Base-by-base conservation (phyloP, 1,140 invertebrate genomes). In the Drosophila pseudoobscura region DNA sequence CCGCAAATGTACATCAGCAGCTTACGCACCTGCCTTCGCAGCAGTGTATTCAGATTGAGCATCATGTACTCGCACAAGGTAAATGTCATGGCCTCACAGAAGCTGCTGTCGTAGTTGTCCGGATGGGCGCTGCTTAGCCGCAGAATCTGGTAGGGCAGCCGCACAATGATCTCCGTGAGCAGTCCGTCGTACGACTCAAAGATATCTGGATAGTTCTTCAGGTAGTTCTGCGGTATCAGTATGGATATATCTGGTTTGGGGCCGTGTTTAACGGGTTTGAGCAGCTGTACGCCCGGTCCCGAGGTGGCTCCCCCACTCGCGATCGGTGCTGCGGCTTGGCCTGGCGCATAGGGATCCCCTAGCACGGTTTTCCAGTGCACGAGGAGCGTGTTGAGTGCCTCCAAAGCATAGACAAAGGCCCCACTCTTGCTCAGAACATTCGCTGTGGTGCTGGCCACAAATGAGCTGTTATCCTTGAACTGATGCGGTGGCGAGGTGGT, bases 31-130 rank as follows among this genome's bases (percentile, higher is more conserved):
- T 97, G 96, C 59, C 96, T 92, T 55, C 95, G 92, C 1, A 96
- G 93, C 47, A 96, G 94, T 6, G 96, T 94, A 71, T 96, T 96
- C 92, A 97, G 94, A 88, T 96, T 94, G 11, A 96, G 96, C 96
- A 99, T 98, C 96, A 99, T 98, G 88, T 99, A 99, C 90, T 99
- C 98, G 91, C 98, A 99, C 1, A 99, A 91, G 2, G 90, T 55
- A 84, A 92, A 78, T 85, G 93, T 98, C 96, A 99, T 96, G 88
- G 97, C 96, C 92, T 98, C 96, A 92, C 97, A 97, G 75, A 99
- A 93, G 74, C 95, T 94, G 51, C 94, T 94, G 93, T 95, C 39
- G 91, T 93, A 75, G 58, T 92, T 90, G 46, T 93, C 91, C 92
- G 93, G 59, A 84, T 92, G 84, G 76, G 91, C 76, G 91, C 92